Conservation (phyloP, 2,888 invertebrate genomes). For the Rhaphigaster nebulosa region DNA sequence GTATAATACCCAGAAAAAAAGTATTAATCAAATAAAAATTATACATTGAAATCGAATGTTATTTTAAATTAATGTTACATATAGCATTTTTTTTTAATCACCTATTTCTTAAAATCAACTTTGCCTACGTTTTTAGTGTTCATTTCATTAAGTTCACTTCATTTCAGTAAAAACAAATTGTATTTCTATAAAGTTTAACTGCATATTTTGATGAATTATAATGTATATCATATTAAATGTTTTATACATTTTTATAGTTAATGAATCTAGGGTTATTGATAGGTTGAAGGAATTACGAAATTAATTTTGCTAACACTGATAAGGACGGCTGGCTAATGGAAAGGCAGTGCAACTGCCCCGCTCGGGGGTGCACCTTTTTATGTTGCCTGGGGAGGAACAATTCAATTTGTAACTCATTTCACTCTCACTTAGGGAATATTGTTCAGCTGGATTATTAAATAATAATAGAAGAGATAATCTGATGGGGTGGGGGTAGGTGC, state of each 20-base stretch:
- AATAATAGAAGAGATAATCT: slow-evolving; percentile 65
- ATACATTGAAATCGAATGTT: too few species aligned
- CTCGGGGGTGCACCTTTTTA: slow-evolving; percentile 25
- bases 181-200: neutral
- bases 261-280: neutral
- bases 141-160: too few species aligned
- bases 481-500: slow-evolving; percentile 51
- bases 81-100: too few species aligned
- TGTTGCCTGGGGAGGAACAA: slow-evolving; percentile 57
- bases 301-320: neutral
- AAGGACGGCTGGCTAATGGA: neutral
- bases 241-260: neutral
- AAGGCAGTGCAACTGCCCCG: slow-evolving; percentile 15
- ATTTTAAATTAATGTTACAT: too few species aligned
- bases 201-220: neutral
- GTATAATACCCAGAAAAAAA: too few species aligned
- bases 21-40: too few species aligned
- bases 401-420: slow-evolving; percentile 66
- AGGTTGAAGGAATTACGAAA: neutral
- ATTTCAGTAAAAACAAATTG: too few species aligned
- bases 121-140: too few species aligned
- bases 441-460: slow-evolving; percentile 65
- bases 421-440: slow-evolving; percentile 65
- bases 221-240: neutral
- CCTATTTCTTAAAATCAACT: too few species aligned